Conservation (phyloP, 2,888 invertebrate genomes). For the Podotricha telesiphe region DNA sequence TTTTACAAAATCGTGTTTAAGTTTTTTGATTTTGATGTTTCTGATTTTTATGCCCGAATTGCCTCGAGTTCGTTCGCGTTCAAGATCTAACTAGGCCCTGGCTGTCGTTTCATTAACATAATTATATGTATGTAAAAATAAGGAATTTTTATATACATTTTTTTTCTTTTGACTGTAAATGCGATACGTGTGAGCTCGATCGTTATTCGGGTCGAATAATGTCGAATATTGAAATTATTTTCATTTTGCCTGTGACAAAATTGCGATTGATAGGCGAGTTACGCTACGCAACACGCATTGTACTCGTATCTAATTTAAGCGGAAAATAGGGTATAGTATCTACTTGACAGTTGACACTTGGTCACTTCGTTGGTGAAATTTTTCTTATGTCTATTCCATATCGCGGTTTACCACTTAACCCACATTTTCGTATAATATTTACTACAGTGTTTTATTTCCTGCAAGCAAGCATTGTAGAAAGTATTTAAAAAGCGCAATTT, state of each 20-base stretch:
- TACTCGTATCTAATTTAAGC: not conserved
- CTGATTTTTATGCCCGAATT: conserved; percentile 33
- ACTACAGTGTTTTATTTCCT: conserved; percentile 8
- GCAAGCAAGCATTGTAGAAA: conserved; percentile 60
- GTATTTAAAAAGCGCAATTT: conserved; percentile 80
- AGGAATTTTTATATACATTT: not conserved
- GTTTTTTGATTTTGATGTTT: conserved; percentile 38
- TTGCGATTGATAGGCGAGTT: too few species aligned
- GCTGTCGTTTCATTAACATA: not conserved
- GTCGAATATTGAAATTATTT: too few species aligned
- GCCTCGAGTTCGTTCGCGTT: conserved; percentile 7
- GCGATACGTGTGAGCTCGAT: too few species aligned
- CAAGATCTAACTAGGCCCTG: not conserved
- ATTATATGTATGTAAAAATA: not conserved
- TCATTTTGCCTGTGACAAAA: too few species aligned
- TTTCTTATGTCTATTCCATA: too few species aligned
- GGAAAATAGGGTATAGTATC: not conserved
- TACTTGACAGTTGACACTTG: not conserved
- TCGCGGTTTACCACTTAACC: not conserved
- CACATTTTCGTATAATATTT: conserved; percentile 1
- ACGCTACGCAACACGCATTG: not conserved
- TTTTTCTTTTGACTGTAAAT: too few species aligned
- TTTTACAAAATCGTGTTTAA: conserved; percentile 40
- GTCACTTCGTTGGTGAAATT: too few species aligned
- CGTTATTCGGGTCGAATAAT: too few species aligned